Evolutionary conservation across 2,113 vertebrate species (phyloP), one percentile per base, ranked within the genome.

Genomic region (Zapus hudsonius): DNA sequence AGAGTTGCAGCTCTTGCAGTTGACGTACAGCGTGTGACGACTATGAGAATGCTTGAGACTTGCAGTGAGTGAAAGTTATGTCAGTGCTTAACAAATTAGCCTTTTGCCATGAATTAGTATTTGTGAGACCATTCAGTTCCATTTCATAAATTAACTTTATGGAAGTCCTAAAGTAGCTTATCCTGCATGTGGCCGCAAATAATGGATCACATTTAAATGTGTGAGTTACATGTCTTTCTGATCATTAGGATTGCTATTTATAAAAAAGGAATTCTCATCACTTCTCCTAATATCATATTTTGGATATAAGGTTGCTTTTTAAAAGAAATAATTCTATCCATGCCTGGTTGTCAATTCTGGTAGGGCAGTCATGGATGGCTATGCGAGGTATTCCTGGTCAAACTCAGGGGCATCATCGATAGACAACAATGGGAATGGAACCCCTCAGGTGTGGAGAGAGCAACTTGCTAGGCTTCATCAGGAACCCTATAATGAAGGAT

Each of bases 361-460:
- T n/a, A 22, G 31, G 23, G 64, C 42, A 64, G 47, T 55, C 25
- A 4, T 15, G n/a, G 13, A 1, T 7, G 3, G 2, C 57, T n/a
- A 0, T 16, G 22, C 1, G 5, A 12, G 4, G 44, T 23, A 67
- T 13, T 12, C 4, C 27, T 13, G 23, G 11, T 12, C 31, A 8
- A 2, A 27, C 15, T 47, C 5, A 40, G 15, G 55, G 36, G 2
- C 5, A 0, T 36, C 16, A 1, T 52, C 12, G 31, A 11, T 7
- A 10, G 33, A 7, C 25, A 31, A 0, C 9, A 1, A 0, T 11
- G 7, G 57, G 23, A 52, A 22, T 2, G 40, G 33, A 0, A 0
- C 38, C 25, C 59, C 36, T 9, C 23, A 4, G 29, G 5, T 16
- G 0, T 25, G 27, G 31, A 5, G 22, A 29, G 44, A 7, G 29